Evolutionary conservation across 2,113 vertebrate genomes (phyloP).

Genomic region (Anhinga rufa): DNA sequence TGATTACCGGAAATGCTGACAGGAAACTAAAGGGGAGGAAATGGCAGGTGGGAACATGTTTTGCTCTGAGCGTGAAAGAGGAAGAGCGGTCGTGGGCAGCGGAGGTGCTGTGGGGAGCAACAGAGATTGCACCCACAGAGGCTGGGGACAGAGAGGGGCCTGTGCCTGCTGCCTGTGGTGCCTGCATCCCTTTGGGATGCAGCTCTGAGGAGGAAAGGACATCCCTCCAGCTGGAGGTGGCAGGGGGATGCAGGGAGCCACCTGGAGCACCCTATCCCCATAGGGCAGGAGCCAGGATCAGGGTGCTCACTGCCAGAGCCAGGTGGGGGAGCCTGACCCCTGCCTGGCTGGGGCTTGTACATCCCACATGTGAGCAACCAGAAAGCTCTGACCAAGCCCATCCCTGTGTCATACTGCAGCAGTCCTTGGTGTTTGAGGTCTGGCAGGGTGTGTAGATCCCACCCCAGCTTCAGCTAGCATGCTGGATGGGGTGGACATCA

Average conservation of each 20-base stretch:
- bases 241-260: not conserved
- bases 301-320: not conserved
- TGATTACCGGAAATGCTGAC: not conserved
- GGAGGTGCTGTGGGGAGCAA: not conserved
- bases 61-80: not conserved
- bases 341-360: not conserved
- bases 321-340: not conserved
- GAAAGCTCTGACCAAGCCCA: not conserved
- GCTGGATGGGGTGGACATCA: not conserved
- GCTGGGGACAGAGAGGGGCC: not conserved
- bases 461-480: not conserved
- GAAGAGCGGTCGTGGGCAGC: rapidly evolving
- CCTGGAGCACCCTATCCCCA: not conserved
- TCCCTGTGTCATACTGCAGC: rapidly evolving
- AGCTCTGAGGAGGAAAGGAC: not conserved
- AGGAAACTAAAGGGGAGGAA: not conserved
- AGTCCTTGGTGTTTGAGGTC: not conserved
- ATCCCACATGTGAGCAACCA: not conserved
- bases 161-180: not conserved
- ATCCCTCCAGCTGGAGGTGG: not conserved
- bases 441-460: not conserved
- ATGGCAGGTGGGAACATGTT: not conserved
- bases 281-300: not conserved
- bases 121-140: not conserved
- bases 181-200: not conserved